phyloP scores from a whole-genome alignment of 2,888 invertebrate genomes.

The Heliconius charithonia region DNA sequence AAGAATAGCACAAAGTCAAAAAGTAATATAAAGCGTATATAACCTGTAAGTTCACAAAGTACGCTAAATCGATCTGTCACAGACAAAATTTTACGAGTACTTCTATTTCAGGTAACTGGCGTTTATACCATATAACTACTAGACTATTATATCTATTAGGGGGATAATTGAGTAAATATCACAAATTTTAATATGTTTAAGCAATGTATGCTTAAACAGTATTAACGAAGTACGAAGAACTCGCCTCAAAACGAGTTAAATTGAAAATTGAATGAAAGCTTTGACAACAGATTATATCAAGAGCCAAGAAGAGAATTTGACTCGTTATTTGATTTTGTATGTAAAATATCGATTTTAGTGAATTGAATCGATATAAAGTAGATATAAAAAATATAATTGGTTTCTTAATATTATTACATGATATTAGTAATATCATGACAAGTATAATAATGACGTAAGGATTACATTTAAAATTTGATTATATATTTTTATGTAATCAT shows the following conservation, averaged over 20 bases:
- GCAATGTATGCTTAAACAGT: constrained; percentile 36
- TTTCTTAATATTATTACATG: background rate
- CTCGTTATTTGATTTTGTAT: background rate
- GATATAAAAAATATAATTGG: background rate
- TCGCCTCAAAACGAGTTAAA: constrained; percentile 34
- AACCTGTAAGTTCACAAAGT: constrained; percentile 69
- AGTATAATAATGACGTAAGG: too few relatives aligned
- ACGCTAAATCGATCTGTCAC: constrained; percentile 76
- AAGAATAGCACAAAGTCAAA: constrained; percentile 39
- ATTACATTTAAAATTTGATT: too few relatives aligned
- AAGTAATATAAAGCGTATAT: constrained; percentile 63
- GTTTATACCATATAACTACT: constrained; percentile 44
- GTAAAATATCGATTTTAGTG: background rate
- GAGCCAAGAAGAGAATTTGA: background rate
- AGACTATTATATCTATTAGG: constrained; percentile 46
- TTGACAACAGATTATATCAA: constrained; percentile 18
- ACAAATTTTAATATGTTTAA: constrained; percentile 49
- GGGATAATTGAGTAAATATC: constrained; percentile 53
- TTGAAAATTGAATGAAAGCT: constrained; percentile 32
- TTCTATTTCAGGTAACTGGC: constrained; percentile 41
- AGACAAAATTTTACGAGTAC: constrained; percentile 43
- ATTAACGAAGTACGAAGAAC: constrained; percentile 29
- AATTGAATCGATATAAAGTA: background rate
- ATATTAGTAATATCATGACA: background rate
- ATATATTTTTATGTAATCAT: too few relatives aligned